phyloP scores from a whole-genome alignment of 2,113 vertebrate species.

The Rhynchomys soricoides region DNA sequence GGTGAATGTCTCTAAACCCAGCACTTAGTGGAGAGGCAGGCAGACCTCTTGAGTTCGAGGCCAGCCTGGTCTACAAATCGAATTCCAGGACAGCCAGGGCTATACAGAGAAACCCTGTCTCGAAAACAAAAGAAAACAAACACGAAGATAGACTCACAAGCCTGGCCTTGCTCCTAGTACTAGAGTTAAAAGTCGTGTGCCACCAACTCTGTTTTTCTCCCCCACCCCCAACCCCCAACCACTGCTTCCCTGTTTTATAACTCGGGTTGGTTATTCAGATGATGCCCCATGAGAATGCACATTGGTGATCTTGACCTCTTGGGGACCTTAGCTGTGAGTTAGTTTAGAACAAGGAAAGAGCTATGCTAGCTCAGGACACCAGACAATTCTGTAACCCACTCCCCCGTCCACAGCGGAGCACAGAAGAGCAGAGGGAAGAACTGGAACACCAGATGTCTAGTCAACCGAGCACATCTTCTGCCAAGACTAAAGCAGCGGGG shows the following conservation, averaged over 20 bases:
- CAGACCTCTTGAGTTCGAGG: not conserved
- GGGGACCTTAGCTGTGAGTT: not conserved
- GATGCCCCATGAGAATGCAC: not conserved
- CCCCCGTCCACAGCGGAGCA: not conserved
- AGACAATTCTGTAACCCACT: not conserved
- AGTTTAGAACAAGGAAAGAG: not conserved
- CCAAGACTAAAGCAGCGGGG: not conserved
- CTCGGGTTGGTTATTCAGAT: not conserved
- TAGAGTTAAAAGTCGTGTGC: not conserved
- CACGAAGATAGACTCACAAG: too few species aligned
- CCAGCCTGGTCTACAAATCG: not conserved
- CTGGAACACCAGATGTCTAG: not conserved
- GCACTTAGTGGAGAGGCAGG: not conserved
- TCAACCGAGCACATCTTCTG: not conserved
- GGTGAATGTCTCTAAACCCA: not conserved
- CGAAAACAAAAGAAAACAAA: too few species aligned
- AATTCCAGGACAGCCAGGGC: not conserved
- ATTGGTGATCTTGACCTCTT: not conserved
- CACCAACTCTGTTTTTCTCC: not conserved
- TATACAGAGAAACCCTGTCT: not conserved
- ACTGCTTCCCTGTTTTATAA: not conserved
- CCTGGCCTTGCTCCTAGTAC: not conserved
- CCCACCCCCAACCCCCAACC: too few species aligned
- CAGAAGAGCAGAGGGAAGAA: not conserved
- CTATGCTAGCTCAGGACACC: not conserved